Evolutionary conservation across 2,797 vertebrate species (phyloP).

Genomic region (Pteropus rufus): DNA sequence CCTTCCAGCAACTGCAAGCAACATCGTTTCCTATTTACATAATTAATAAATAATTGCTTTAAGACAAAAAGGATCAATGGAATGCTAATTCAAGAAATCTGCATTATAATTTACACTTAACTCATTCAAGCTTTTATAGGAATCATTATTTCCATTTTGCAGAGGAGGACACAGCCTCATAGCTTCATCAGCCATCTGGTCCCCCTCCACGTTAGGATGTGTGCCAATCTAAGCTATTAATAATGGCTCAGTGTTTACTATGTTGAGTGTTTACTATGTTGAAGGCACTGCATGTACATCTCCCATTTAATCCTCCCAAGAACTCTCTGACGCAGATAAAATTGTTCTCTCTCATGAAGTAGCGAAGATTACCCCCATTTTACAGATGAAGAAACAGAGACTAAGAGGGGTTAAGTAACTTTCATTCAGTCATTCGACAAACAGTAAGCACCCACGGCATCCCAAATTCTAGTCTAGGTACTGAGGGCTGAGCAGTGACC

Average conservation of each 20-base stretch:
- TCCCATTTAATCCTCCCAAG: not conserved
- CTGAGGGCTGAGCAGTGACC: not conserved
- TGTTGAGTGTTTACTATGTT: not conserved
- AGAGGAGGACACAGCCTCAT: not conserved
- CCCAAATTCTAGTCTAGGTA: not conserved
- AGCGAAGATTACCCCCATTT: not conserved
- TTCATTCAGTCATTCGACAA: not conserved
- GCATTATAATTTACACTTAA: not conserved
- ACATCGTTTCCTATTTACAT: not conserved
- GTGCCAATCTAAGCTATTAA: not conserved
- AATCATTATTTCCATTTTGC: not conserved
- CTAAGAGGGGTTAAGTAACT: not conserved
- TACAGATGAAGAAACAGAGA: not conserved
- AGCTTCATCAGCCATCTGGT: not conserved
- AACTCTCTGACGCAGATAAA: not conserved
- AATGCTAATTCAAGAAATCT: not conserved
- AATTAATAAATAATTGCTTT: not conserved
- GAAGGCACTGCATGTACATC: too few relatives aligned
- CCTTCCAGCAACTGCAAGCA: not conserved
- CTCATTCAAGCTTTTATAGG: not conserved
- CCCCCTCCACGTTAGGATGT: not conserved
- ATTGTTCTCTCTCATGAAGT: not conserved
- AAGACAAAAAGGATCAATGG: not conserved
- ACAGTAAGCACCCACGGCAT: not conserved
- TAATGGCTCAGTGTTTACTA: not conserved